Base-by-base conservation (phyloP, 2,888 invertebrate species). In the Lithophane ornitopus region DNA sequence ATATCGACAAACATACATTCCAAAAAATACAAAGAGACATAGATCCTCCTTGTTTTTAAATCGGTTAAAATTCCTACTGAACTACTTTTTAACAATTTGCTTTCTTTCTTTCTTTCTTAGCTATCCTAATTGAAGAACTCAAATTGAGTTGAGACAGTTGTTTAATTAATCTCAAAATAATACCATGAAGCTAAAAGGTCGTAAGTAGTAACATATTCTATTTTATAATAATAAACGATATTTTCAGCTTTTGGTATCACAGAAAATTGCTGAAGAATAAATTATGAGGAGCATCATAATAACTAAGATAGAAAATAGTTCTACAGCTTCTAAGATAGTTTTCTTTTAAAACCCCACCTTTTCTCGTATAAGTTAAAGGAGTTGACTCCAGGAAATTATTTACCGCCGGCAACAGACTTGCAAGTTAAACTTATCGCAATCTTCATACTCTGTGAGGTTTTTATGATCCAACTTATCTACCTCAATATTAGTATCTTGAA, bases 371-470 rank as follows among this genome's bases (percentile, higher is more conserved):
- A 82, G 79, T 82, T 83, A 71, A 69, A 67, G 68, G 63, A 72
- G 22, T 70, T 80, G 61, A 65, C 71, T 72, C 16, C n/a, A 66
- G 26, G 54, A 76, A 80, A 82, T 83, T 80, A 84, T 74, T 84
- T 84, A 84, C 69, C 65, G 74, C 81, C 49, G 70, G 44, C 71
- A 82, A 80, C 83, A 70, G 49, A 74, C 78, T 74, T 62, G 70
- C 52, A 65, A 80, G 66, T 74, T 63, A 19, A 73, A 84, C 74
- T 83, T 78, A 84, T 81, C 41, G 44, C 84, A 70, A 73, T 84
- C 70, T 82, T 80, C 71, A 72, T 79, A 41, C 52, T 68, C 63
- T 74, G n/a, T 59, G 58, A 71, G 65, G 56, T 83, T 83, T 82
- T 80, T 83, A 82, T 44, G 44, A 62, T 41, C 22, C 66, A 83